A percentile compares a stretch with the other conserved stretches of the same genome.
phyloP scores from a whole-genome alignment of 2,888 invertebrate genomes.

The Drosophila neoperkinsi region DNA sequence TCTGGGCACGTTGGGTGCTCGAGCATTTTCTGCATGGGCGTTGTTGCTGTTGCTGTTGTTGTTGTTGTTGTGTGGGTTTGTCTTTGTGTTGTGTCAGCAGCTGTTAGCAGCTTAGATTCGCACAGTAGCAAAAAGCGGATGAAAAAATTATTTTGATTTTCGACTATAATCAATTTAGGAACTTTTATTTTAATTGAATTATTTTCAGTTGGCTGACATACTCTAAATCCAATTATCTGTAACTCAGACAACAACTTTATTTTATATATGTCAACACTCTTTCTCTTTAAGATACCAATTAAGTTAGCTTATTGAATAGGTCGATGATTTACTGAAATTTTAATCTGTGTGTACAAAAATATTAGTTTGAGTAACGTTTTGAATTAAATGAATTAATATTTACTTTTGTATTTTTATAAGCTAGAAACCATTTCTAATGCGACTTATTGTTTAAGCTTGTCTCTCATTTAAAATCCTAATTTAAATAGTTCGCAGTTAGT shows the following conservation, averaged over 20 bases:
- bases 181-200: neutral
- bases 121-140: slow-evolving; percentile 26
- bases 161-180: slow-evolving; percentile 5
- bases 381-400: neutral
- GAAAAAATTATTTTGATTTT: slow-evolving; percentile 4
- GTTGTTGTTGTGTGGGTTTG: neutral
- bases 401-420: neutral
- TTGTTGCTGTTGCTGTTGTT: slow-evolving; percentile 7
- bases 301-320: neutral
- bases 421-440: neutral
- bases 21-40: slow-evolving; percentile 50
- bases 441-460: neutral
- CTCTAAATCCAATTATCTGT: neutral
- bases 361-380: neutral
- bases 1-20: slow-evolving; percentile 22
- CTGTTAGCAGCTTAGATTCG: slow-evolving; percentile 10
- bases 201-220: neutral
- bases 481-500: no score
- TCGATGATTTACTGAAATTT: neutral
- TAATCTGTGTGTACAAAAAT: neutral
- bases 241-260: neutral
- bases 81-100: slow-evolving; percentile 22
- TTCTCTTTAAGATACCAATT: neutral
- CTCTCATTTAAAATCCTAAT: neutral
- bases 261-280: neutral